Percentiles rank a stretch among this genome's conserved stretches.
These are phyloP conservation scores for Heterohyrax brucei DNA, from an alignment of 2,797 vertebrate genomes.

Conservation along the genomic window DNA sequence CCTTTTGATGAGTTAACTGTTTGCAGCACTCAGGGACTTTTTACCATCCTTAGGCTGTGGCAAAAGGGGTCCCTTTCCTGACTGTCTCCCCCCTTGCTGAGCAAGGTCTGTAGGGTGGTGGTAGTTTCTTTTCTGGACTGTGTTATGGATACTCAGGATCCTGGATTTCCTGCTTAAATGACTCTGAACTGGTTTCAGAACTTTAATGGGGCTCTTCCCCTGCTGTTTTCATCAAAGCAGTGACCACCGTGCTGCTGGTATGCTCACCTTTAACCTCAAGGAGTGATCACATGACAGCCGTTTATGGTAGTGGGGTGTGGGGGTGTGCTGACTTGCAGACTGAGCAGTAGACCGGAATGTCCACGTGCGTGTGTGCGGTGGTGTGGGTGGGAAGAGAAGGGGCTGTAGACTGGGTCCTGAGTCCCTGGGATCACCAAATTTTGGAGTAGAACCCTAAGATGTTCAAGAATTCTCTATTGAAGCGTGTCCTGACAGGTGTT, in stretches of 20 bases:
- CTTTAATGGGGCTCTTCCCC: background rate
- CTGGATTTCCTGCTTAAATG: background rate
- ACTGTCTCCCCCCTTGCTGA: background rate
- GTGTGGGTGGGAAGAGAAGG: background rate
- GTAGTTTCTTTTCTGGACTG: background rate
- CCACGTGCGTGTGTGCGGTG: background rate
- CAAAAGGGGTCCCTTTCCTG: background rate
- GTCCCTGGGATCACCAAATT: background rate
- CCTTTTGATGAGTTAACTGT: background rate
- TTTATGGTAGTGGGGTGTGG: no score
- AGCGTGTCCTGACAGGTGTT: background rate
- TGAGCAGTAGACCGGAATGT: background rate
- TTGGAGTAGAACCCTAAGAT: background rate
- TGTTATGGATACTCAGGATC: background rate
- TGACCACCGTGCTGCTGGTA: rapidly evolving
- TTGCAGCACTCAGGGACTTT: background rate
- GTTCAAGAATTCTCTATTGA: background rate
- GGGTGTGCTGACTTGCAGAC: no score
- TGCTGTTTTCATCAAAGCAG: background rate
- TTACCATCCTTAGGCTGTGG: background rate
- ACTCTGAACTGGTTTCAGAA: background rate
- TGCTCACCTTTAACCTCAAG: background rate
- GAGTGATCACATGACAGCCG: background rate
- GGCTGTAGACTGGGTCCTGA: background rate
- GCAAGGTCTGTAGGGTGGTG: no score